A percentile compares a stretch with the other conserved stretches of the same genome.
These are phyloP conservation scores for Psittacula derbiana DNA, from an alignment of 2,797 vertebrate species.

Conservation along the genomic window DNA sequence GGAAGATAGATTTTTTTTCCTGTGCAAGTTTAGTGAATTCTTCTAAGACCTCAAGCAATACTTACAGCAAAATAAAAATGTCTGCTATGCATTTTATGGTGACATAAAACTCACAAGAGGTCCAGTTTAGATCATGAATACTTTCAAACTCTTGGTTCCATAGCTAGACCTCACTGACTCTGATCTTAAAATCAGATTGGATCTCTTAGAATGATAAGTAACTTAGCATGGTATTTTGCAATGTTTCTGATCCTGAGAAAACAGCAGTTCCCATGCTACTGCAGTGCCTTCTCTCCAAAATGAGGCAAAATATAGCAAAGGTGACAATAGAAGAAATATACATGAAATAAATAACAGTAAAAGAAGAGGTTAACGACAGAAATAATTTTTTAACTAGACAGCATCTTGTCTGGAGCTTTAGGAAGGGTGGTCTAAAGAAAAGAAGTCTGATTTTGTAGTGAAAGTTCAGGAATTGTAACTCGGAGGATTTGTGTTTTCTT, in stretches of 20 bases:
- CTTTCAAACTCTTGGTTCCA: background rate
- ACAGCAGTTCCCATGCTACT: background rate
- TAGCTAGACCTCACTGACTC: background rate
- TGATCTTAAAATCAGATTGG: background rate
- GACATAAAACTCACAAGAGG: background rate
- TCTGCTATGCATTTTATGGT: background rate
- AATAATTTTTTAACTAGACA: background rate
- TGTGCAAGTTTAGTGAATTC: background rate
- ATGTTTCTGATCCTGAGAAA: background rate
- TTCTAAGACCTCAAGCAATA: background rate
- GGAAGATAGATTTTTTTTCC: background rate
- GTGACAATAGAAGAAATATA: background rate
- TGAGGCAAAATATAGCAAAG: background rate
- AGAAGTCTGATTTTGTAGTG: background rate
- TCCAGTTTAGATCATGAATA: background rate
- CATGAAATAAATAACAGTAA: background rate
- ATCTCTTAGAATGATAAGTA: background rate
- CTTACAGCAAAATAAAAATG: background rate
- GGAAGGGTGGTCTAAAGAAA: background rate
- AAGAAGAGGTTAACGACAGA: background rate
- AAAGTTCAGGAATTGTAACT: background rate
- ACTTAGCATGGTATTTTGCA: background rate
- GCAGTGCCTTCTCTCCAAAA: background rate
- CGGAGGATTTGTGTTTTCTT: background rate
- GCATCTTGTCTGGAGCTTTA: background rate